A percentile compares a stretch with the other conserved stretches of the same genome.
phyloP scores from a whole-genome alignment of 2,888 invertebrate genomes.

The Seladonia tumulorum region DNA sequence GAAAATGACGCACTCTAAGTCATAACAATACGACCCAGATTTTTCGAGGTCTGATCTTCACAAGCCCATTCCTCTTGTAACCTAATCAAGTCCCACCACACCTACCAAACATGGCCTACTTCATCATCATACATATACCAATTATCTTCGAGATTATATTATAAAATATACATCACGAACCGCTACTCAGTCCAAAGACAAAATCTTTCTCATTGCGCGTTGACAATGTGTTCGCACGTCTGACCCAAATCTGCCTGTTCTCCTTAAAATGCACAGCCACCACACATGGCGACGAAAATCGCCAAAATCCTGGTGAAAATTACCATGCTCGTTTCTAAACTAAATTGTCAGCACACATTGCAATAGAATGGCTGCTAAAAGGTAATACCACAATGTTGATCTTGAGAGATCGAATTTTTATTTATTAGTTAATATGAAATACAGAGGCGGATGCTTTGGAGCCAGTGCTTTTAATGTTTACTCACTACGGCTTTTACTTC shows the following conservation, averaged over 20 bases:
- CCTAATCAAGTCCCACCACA: background rate
- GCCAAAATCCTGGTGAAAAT: background rate
- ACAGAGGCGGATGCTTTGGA: too few relatives aligned
- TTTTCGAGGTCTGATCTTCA: background rate
- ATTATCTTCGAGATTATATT: background rate
- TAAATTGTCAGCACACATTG: too few relatives aligned
- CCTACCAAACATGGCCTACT: background rate
- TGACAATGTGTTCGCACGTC: background rate
- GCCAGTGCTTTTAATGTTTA: too few relatives aligned
- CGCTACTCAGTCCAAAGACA: background rate
- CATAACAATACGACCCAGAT: background rate
- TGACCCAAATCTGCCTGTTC: background rate
- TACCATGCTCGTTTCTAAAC: background rate
- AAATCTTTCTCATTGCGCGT: background rate
- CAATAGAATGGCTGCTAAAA: too few relatives aligned
- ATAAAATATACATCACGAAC: background rate
- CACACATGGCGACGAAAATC: background rate
- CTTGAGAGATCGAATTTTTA: too few relatives aligned
- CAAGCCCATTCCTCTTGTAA: background rate
- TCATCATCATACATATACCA: background rate
- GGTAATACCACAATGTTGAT: too few relatives aligned
- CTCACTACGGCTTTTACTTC: too few relatives aligned
- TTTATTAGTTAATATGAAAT: too few relatives aligned
- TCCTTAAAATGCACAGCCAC: background rate
- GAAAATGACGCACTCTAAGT: background rate